Percentiles rank a stretch among this genome's conserved stretches.
phyloP scores from a whole-genome alignment of 1,140 invertebrate genomes.

The Conus betulinus region DNA sequence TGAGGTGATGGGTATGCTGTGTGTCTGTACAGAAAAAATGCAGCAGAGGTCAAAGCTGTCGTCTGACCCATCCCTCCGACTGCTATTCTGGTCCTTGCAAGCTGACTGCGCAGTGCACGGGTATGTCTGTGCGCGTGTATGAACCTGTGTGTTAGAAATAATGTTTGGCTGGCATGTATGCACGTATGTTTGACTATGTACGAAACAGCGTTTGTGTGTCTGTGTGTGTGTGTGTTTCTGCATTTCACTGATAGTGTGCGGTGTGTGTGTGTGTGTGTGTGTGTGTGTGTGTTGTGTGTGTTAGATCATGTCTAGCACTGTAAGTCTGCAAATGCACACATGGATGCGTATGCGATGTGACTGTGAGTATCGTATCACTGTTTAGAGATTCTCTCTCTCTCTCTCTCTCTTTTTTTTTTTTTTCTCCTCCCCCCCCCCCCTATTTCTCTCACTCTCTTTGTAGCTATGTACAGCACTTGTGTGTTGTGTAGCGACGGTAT shows the following conservation, averaged over 20 bases:
- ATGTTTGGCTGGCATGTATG: background rate
- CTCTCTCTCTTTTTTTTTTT: too few species aligned
- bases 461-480: too few species aligned
- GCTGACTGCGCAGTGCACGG: conserved; percentile 7
- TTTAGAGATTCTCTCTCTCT: too few species aligned
- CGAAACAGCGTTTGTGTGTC: background rate
- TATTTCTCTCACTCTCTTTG: too few species aligned
- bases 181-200: conserved; percentile 7
- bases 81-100: conserved; percentile 13
- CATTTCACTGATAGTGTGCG: too few species aligned
- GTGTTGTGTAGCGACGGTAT: too few species aligned
- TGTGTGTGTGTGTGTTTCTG: conserved; percentile 13
- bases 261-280: conserved; percentile 4
- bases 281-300: conserved; percentile 8
- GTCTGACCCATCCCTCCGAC: background rate
- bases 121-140: background rate
- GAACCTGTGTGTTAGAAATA: background rate
- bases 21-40: too few species aligned
- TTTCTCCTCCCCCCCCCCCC: too few species aligned
- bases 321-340: too few species aligned
- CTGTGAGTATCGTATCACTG: too few species aligned
- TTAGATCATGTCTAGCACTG: background rate
- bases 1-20: too few species aligned
- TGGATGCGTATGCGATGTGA: too few species aligned
- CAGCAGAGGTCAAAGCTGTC: background rate